Evolutionary conservation across 2,797 vertebrate genomes (phyloP).

Genomic region (Lateolabrax maculatus): DNA sequence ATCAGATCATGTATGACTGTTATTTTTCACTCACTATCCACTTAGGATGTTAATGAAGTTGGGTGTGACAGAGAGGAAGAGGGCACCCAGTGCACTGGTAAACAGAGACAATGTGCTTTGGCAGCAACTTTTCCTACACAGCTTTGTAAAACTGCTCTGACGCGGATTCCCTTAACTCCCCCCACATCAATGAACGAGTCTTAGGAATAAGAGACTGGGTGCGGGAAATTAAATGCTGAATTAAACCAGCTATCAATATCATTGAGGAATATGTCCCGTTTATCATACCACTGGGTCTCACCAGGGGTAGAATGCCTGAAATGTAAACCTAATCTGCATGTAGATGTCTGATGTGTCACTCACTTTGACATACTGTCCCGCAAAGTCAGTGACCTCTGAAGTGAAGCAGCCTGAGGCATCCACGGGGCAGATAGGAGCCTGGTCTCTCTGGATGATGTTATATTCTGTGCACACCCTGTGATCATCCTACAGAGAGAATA

Average conservation of each 20-base stretch:
- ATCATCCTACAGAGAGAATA: constrained; percentile 90
- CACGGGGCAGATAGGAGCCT: constrained; percentile 94
- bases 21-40: constrained; percentile 70
- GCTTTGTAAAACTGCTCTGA: constrained; percentile 32
- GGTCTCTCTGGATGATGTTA: constrained; percentile 94
- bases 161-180: neutral
- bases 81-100: constrained; percentile 52
- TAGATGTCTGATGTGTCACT: constrained; percentile 75
- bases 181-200: constrained; percentile 37
- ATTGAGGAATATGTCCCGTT: constrained; percentile 10
- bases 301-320: constrained; percentile 27
- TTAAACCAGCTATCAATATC: constrained; percentile 31
- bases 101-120: constrained; percentile 60
- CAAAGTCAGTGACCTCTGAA: constrained; percentile 93
- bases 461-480: constrained; percentile 95
- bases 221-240: constrained; percentile 31
- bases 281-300: constrained; percentile 30
- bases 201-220: constrained; percentile 7
- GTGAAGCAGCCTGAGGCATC: constrained; percentile 96
- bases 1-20: constrained; percentile 56
- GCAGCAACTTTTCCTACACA: constrained; percentile 41
- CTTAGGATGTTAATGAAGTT: constrained; percentile 46
- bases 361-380: constrained; percentile 98
- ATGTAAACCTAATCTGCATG: constrained; percentile 61
- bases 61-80: constrained; percentile 58